phyloP scores from a whole-genome alignment of 2,888 invertebrate genomes.

The Gymnocheta viridis region DNA sequence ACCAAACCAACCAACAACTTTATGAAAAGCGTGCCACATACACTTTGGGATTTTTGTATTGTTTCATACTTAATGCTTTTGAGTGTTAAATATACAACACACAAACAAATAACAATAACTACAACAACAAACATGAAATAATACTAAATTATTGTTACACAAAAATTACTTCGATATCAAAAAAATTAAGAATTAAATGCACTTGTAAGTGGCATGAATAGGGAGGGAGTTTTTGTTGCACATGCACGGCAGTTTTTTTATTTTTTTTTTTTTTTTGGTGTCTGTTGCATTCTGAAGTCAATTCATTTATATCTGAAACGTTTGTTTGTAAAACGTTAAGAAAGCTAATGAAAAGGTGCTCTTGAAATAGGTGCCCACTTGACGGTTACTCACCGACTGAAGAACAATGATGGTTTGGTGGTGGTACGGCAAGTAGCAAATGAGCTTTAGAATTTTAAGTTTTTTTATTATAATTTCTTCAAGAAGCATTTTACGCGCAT shows the following conservation, averaged over 20 bases:
- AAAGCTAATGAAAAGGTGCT: slow-evolving; percentile 62
- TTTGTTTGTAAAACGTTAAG: slow-evolving; percentile 54
- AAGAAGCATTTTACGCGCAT: slow-evolving; percentile 55
- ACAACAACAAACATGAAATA: slow-evolving; percentile 48
- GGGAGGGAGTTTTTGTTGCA: slow-evolving; percentile 47
- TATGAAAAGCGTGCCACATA: slow-evolving; percentile 64
- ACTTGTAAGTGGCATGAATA: slow-evolving; percentile 37
- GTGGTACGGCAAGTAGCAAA: slow-evolving; percentile 34
- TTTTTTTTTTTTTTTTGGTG: slow-evolving; percentile 28
- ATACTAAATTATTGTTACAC: slow-evolving; percentile 61
- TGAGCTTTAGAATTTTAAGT: slow-evolving; percentile 40
- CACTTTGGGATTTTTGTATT: slow-evolving; percentile 47
- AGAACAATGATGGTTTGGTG: neutral
- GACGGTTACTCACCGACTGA: slow-evolving; percentile 41
- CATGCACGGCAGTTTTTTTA: slow-evolving; percentile 42
- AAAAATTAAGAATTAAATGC: slow-evolving; percentile 54
- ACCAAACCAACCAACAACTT: slow-evolving; percentile 40
- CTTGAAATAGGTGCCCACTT: slow-evolving; percentile 69
- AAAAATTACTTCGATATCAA: slow-evolving; percentile 53
- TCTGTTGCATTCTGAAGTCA: slow-evolving; percentile 25
- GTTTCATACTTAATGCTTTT: slow-evolving; percentile 36
- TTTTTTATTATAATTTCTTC: neutral
- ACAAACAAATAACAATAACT: neutral
- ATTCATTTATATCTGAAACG: slow-evolving; percentile 24
- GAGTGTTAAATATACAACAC: slow-evolving; percentile 55